Evolutionary conservation across 2,113 vertebrate genomes (phyloP).

Genomic region (Acanthochromis polyacanthus): DNA sequence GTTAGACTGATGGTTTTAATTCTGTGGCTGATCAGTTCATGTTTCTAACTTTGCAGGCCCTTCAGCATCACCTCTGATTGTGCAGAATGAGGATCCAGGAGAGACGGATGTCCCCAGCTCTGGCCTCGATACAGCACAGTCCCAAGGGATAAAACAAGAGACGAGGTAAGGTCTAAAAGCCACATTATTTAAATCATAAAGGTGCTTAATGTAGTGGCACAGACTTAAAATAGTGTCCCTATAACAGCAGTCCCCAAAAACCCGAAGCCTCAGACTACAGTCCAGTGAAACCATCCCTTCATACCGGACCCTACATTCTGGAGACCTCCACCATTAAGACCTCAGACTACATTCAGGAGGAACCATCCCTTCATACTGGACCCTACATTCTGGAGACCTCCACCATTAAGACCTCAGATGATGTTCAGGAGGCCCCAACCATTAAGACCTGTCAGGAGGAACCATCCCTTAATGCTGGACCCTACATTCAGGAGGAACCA

Average conservation of each 20-base stretch:
- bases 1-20: too few species aligned
- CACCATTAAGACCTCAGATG: too few species aligned
- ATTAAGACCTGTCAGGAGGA: too few species aligned
- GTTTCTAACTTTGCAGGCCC: not conserved
- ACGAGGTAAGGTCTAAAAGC: not conserved
- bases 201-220: accelerated
- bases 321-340: too few species aligned
- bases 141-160: accelerated
- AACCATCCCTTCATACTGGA: too few species aligned
- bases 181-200: not conserved
- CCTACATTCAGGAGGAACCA: too few species aligned
- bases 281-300: too few species aligned
- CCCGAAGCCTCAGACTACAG: not conserved
- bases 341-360: not conserved
- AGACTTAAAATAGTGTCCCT: not conserved
- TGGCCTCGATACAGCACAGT: not conserved
- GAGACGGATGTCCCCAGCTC: not conserved
- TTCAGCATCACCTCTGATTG: not conserved
- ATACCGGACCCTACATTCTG: too few species aligned
- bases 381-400: too few species aligned
- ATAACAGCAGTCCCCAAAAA: not conserved
- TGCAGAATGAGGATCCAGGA: accelerated
- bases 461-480: too few species aligned
- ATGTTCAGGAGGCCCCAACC: too few species aligned
- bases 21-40: too few species aligned